phyloP scores from a whole-genome alignment of 2,888 invertebrate species.

The Parasteatoda lunata region DNA sequence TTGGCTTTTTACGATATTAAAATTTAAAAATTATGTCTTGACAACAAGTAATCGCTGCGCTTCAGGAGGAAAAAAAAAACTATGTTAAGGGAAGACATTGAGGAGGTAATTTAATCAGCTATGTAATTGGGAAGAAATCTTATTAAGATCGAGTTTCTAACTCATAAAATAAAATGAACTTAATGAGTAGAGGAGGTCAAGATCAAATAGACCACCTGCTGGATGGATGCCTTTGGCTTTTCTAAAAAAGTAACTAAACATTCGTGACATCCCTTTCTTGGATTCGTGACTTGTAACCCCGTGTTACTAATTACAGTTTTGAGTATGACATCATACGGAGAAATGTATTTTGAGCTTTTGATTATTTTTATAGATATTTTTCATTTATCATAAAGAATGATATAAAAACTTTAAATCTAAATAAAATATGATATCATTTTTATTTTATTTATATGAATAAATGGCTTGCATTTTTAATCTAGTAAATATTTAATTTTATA shows the following conservation, averaged over 20 bases:
- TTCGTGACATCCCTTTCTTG: conserved; percentile 21
- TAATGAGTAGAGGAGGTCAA: conserved; percentile 42
- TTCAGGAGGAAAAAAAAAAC: too few species aligned
- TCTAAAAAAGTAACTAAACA: neutral
- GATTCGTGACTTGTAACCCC: conserved; percentile 35
- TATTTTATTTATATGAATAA: too few species aligned
- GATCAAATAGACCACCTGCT: conserved; percentile 51
- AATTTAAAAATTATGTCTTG: too few species aligned
- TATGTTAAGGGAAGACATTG: neutral
- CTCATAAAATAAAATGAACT: conserved; percentile 41
- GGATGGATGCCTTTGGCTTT: neutral
- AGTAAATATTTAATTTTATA: too few species aligned
- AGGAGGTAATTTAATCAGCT: neutral
- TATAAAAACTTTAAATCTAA: too few species aligned
- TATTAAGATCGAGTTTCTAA: neutral
- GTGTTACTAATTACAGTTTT: conserved; percentile 35
- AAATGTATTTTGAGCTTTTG: too few species aligned
- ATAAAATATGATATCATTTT: too few species aligned
- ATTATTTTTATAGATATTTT: too few species aligned
- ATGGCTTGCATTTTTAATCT: too few species aligned
- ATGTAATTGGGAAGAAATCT: neutral
- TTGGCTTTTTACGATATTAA: too few species aligned
- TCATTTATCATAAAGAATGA: too few species aligned
- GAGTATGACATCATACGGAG: conserved; percentile 21
- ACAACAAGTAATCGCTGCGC: too few species aligned